Evolutionary conservation across 2,113 vertebrate genomes (phyloP).

Genomic region (Numida meleagris): DNA sequence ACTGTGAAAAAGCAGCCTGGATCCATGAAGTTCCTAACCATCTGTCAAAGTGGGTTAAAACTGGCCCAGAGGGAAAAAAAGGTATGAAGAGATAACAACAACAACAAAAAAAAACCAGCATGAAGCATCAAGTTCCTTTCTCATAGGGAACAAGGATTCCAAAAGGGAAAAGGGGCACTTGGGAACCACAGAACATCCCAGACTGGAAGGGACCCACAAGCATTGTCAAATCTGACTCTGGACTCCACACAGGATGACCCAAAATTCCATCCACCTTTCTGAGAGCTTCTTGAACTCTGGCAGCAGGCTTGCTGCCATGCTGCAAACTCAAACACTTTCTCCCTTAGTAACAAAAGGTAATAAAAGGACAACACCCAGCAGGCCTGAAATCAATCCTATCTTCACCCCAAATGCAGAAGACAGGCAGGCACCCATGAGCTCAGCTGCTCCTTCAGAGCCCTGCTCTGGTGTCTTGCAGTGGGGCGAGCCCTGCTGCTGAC

Average conservation of each 20-base stretch:
- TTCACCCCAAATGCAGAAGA: rapidly evolving
- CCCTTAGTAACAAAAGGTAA: background rate
- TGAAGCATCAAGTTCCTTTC: background rate
- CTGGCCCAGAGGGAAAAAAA: background rate
- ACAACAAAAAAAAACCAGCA: background rate
- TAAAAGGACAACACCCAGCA: background rate
- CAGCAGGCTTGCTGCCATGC: background rate
- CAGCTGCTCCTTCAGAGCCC: background rate
- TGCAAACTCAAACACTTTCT: background rate
- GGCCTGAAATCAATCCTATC: background rate
- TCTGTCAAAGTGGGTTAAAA: conserved; percentile 13
- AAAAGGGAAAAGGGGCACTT: background rate
- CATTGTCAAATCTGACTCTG: background rate
- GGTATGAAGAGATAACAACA: background rate
- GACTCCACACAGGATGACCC: background rate
- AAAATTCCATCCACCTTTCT: background rate
- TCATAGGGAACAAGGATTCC: background rate
- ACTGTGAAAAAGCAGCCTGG: background rate
- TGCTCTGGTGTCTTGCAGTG: background rate
- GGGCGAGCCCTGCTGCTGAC: background rate
- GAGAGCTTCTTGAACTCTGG: background rate
- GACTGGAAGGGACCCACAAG: background rate
- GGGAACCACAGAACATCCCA: background rate
- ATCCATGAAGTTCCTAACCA: background rate
- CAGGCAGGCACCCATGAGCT: too few relatives aligned